A percentile compares a stretch with the other conserved stretches of the same genome.
phyloP scores from a whole-genome alignment of 2,888 invertebrate genomes.

The Lepidonotus clava region DNA sequence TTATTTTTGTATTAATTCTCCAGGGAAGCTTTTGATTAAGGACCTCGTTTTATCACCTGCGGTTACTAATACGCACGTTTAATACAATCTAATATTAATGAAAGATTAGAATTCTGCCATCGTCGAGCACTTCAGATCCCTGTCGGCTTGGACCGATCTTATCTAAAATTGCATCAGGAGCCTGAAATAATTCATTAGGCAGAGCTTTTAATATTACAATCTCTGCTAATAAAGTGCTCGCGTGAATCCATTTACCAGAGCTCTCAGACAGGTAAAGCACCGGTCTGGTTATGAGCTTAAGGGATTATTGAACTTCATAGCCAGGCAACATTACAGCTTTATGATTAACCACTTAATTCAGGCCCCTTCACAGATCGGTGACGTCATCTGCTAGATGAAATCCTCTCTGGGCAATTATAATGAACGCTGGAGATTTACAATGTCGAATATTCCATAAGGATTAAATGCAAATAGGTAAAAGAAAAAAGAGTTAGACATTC shows the following conservation, averaged over 20 bases:
- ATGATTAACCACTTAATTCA: not conserved
- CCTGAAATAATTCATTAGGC: constrained; percentile 43
- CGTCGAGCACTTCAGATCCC: not conserved
- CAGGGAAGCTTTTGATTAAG: constrained; percentile 13
- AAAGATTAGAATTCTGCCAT: constrained; percentile 4
- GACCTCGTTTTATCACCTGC: constrained; percentile 16
- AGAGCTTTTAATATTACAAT: constrained; percentile 18
- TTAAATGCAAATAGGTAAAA: too few species aligned
- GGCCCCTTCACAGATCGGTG: too few species aligned
- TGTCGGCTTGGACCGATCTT: constrained; percentile 18
- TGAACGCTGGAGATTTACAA: not conserved
- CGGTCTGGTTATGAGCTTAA: not conserved
- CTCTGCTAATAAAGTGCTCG: constrained; percentile 26
- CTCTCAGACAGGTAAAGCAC: not conserved
- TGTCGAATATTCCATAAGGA: too few species aligned
- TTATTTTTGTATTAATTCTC: constrained; percentile 21
- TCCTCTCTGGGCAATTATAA: not conserved
- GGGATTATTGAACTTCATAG: not conserved
- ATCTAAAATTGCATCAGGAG: constrained; percentile 32
- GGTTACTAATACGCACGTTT: constrained; percentile 11
- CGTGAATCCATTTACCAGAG: not conserved
- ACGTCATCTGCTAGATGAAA: not conserved
- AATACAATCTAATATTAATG: constrained; percentile 37
- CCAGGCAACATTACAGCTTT: not conserved
- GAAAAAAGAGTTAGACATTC: too few species aligned